Evolutionary conservation across 2,113 vertebrate species (phyloP).

Genomic region (rat (Rattus norvegicus)): DNA sequence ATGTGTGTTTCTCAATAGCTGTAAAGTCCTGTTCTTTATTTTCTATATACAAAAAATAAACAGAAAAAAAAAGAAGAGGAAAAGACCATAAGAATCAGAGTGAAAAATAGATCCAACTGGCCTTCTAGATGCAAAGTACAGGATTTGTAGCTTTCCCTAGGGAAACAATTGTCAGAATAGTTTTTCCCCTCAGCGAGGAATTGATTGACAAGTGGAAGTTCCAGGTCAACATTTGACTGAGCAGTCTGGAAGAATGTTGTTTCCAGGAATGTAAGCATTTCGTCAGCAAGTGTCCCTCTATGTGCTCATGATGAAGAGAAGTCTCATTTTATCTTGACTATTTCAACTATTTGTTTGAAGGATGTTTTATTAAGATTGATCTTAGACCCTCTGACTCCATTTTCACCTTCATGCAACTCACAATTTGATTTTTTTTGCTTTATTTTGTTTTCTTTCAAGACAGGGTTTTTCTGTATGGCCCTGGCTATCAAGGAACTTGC

Average conservation of each 20-base stretch:
- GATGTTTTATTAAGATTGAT: neutral
- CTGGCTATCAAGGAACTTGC: neutral
- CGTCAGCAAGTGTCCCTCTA: neutral
- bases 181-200: neutral
- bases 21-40: conserved; percentile 66
- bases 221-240: conserved; percentile 16
- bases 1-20: conserved; percentile 62
- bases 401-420: neutral
- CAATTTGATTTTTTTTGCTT: neutral
- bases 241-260: neutral
- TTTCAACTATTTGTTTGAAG: neutral
- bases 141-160: neutral
- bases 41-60: conserved; percentile 31
- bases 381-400: neutral
- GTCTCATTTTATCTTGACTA: neutral
- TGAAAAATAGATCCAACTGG: neutral
- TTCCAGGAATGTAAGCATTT: neutral
- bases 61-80: neutral
- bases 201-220: neutral
- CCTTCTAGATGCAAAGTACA: conserved; percentile 19
- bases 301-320: neutral
- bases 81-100: conserved; percentile 31
- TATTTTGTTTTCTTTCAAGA: neutral
- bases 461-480: neutral
- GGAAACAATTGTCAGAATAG: neutral